phyloP scores from a whole-genome alignment of 1,140 invertebrate species.

The Conopomorpha cramerella region DNA sequence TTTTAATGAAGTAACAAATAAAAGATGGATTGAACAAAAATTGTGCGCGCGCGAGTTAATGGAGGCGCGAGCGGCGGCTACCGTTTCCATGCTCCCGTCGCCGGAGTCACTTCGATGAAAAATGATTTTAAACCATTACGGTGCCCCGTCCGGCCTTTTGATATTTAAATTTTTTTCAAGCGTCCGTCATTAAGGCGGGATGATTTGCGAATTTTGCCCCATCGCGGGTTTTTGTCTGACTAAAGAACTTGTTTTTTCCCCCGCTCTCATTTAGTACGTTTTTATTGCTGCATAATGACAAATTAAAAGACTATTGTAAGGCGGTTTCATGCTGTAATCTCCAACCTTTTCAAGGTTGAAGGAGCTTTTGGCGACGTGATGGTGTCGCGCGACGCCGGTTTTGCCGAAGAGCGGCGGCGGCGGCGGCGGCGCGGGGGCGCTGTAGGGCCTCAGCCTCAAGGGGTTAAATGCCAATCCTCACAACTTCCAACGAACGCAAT shows the following conservation, averaged over 20 bases:
- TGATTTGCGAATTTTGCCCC: slow-evolving; percentile 57
- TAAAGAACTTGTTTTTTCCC: slow-evolving; percentile 54
- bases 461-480: too few species aligned
- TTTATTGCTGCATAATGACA: slow-evolving; percentile 58
- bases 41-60: slow-evolving; percentile 46
- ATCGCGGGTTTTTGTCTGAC: slow-evolving; percentile 45
- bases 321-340: slow-evolving; percentile 48
- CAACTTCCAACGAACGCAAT: too few species aligned
- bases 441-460: too few species aligned
- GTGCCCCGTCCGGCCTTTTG: slow-evolving; percentile 56
- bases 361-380: slow-evolving; percentile 19
- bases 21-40: slow-evolving; percentile 36
- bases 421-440: too few species aligned
- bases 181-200: slow-evolving; percentile 50
- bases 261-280: slow-evolving; percentile 54
- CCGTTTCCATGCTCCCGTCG: slow-evolving; percentile 53
- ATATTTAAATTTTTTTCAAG: slow-evolving; percentile 61
- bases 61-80: slow-evolving; percentile 41
- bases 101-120: slow-evolving; percentile 55
- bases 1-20: slow-evolving; percentile 15
- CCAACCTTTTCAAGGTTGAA: slow-evolving; percentile 32
- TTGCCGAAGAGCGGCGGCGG: too few species aligned
- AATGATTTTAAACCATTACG: slow-evolving; percentile 61
- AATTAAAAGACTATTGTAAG: slow-evolving; percentile 56
- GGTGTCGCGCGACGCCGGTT: too few species aligned